Base-by-base conservation (phyloP, 2,797 vertebrate genomes). In the Amniataba percoides region DNA sequence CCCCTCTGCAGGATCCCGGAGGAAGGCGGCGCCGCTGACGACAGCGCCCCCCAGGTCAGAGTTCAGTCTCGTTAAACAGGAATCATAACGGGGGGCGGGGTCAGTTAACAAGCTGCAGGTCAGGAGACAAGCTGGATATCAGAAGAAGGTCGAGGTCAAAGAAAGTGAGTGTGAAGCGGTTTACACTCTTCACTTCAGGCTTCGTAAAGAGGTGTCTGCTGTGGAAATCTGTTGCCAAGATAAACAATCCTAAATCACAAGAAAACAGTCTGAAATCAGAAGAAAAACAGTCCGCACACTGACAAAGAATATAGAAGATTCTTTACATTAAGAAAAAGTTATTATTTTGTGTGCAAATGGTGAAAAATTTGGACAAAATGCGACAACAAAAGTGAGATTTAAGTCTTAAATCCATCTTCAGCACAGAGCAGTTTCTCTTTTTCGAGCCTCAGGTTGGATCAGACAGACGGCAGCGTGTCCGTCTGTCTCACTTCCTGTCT, bases 21-120 rank as follows among this genome's bases (percentile, higher is more conserved):
- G 25, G 83, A 62, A 61, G 80, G 61, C 23, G 77, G 76, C 45
- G 71, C 56, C 56, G 21, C 31, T 0, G 78, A 69, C 3, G 25
- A 15, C 5, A 2, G 27, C 23, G 7, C 51, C 46, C 55, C 51
- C 52, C 90, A 93, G 92, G 91, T 93, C 64, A 87, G 88, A 3
- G 25, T 11, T 45, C 23, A 59, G 19, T 31, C 45, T 34, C 8
- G 3, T 55, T 40, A 8, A 21, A 11, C 13, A 4, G 13, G 19
- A 11, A 5, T 64, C 23, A n/a, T 39, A 14, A 40, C 2, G 45
- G 39, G 23, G 52, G 40, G 25, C 1, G n/a, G 18, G 31, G 49
- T 42, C 57, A 58, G 10, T 42, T 13, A 71, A 14, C 16, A 21
- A 40, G 45, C 71, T 56, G 65, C 48, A 52, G 39, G 25, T 55